Evolutionary conservation across 2,888 invertebrate genomes (phyloP).

Genomic region (Volucella zonaria): DNA sequence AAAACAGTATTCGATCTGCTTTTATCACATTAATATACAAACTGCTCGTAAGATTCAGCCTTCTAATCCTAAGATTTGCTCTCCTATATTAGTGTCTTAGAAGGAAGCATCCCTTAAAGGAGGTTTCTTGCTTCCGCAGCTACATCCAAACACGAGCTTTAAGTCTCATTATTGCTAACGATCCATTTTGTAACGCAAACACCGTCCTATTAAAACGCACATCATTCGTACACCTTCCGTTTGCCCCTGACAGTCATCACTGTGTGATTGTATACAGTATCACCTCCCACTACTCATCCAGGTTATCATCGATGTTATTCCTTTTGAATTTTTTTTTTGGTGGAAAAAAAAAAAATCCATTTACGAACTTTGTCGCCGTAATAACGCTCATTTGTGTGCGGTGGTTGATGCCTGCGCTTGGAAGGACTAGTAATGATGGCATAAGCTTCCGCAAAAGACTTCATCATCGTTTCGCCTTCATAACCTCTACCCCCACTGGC

Average conservation of each 20-base stretch:
- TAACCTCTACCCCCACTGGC: neutral
- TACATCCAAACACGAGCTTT: too few relatives aligned
- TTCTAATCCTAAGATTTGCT: too few relatives aligned
- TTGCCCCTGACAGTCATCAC: neutral
- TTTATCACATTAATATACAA: too few relatives aligned
- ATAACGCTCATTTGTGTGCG: conserved; percentile 58
- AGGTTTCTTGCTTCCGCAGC: too few relatives aligned
- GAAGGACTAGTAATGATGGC: conserved; percentile 56
- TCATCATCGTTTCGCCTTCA: conserved; percentile 37
- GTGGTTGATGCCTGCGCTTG: conserved; percentile 30
- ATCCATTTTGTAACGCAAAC: too few relatives aligned
- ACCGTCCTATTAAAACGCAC: too few relatives aligned
- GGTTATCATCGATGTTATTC: conserved; percentile 18
- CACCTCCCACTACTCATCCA: neutral
- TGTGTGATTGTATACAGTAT: neutral
- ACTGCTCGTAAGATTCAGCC: too few relatives aligned
- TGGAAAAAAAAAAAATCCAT: conserved; percentile 57
- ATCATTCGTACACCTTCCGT: too few relatives aligned
- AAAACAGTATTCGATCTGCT: too few relatives aligned
- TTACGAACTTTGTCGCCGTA: conserved; percentile 61
- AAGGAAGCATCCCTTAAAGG: too few relatives aligned
- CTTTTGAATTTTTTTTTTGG: conserved; percentile 10
- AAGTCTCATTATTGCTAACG: too few relatives aligned
- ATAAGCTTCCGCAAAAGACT: conserved; percentile 70
- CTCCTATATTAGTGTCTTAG: too few relatives aligned